A percentile compares a stretch with the other conserved stretches of the same genome.
phyloP scores from a whole-genome alignment of 2,113 vertebrate genomes.

The Xiphophorus maculatus region DNA sequence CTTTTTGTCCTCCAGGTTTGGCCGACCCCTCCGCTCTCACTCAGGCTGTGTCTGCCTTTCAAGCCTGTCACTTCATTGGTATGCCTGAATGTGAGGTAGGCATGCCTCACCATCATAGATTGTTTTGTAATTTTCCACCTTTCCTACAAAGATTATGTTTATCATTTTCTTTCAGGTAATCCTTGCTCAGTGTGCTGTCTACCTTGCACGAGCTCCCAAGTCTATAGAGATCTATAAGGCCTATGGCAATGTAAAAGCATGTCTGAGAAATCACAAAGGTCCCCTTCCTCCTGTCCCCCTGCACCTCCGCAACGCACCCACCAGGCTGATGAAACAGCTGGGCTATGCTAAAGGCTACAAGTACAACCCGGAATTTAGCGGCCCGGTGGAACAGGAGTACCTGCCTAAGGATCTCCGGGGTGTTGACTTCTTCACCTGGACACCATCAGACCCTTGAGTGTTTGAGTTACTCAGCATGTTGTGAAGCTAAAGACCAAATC shows the following conservation, averaged over 20 bases:
- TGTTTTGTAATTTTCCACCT: neutral
- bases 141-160: neutral
- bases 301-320: slow-evolving; percentile 93
- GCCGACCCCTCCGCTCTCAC: slow-evolving; percentile 91
- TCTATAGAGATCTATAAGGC: slow-evolving; percentile 90
- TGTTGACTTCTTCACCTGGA: slow-evolving; percentile 85
- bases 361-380: slow-evolving; percentile 87
- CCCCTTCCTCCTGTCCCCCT: slow-evolving; percentile 92
- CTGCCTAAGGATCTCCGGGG: slow-evolving; percentile 87
- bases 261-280: slow-evolving; percentile 88
- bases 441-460: slow-evolving; percentile 48
- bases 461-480: neutral
- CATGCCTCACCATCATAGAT: slow-evolving; percentile 2
- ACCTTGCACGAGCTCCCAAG: slow-evolving; percentile 91
- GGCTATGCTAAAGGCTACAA: slow-evolving; percentile 93
- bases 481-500: neutral
- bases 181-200: slow-evolving; percentile 93
- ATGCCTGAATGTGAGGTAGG: slow-evolving; percentile 98
- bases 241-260: slow-evolving; percentile 88
- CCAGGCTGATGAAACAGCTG: slow-evolving; percentile 91
- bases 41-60: slow-evolving; percentile 94
- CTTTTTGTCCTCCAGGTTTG: slow-evolving; percentile 80
- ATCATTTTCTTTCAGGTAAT: slow-evolving; percentile 83
- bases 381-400: slow-evolving; percentile 89
- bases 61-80: slow-evolving; percentile 96